Conservation (phyloP, 2,113 vertebrate genomes). For the Hippocampus zosterae region DNA sequence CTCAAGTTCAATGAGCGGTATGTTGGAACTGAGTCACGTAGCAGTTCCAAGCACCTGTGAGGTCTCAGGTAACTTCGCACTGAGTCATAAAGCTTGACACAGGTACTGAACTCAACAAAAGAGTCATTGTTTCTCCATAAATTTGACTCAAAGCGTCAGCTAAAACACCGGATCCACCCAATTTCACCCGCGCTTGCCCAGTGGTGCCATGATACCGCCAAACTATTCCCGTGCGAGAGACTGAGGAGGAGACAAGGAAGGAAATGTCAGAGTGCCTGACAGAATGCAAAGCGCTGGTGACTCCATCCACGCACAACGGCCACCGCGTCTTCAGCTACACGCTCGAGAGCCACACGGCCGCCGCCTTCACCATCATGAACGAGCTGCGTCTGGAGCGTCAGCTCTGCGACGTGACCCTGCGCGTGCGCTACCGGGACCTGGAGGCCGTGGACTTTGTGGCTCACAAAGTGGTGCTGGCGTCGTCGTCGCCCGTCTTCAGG, state of each 20-base stretch:
- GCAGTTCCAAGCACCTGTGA: conserved; percentile 12
- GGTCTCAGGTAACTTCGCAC: conserved; percentile 30
- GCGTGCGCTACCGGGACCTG: conserved; percentile 78
- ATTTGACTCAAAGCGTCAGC: conserved; percentile 1
- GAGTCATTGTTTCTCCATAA: conserved; percentile 25
- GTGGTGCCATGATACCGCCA: conserved; percentile 59
- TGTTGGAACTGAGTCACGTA: conserved; percentile 28
- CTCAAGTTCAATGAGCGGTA: conserved; percentile 9
- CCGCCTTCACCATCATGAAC: conserved; percentile 90
- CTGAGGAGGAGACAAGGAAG: conserved; percentile 40
- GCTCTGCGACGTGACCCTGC: conserved; percentile 88
- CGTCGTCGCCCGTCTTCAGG: conserved; percentile 87
- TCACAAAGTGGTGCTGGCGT: conserved; percentile 88
- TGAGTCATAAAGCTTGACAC: conserved; percentile 30
- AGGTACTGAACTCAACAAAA: conserved; percentile 30
- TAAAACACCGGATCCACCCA: conserved; percentile 5
- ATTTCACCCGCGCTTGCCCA: conserved; percentile 36
- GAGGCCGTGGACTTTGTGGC: conserved; percentile 82
- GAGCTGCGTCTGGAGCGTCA: conserved; percentile 82
- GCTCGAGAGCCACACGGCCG: conserved; percentile 85
- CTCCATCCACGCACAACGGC: conserved; percentile 83
- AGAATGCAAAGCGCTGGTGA: conserved; percentile 89
- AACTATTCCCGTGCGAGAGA: conserved; percentile 45
- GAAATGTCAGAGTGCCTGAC: conserved; percentile 73
- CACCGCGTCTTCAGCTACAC: conserved; percentile 87